These are phyloP conservation scores for Sandelia bainsii DNA, from an alignment of 2,797 vertebrate genomes.

Conservation along the genomic window DNA sequence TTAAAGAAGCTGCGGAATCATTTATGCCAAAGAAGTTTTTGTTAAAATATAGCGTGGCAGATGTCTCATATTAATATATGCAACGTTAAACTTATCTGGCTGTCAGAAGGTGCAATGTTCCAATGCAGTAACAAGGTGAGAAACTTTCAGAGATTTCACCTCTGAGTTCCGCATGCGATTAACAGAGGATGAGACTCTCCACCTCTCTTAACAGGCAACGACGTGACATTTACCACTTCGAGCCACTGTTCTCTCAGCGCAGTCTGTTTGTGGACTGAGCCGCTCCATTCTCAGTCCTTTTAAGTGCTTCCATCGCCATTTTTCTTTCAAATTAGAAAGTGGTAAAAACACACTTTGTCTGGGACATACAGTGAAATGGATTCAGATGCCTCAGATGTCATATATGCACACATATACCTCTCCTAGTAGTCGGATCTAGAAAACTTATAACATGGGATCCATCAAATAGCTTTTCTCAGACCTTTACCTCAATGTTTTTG, in stretches of 20 bases:
- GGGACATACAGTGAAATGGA: neutral
- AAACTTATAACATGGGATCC: too few species aligned
- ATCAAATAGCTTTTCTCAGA: neutral
- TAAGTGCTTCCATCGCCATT: constrained; percentile 45
- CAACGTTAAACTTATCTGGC: neutral
- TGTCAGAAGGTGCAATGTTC: constrained; percentile 29
- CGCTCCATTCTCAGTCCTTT: constrained; percentile 33
- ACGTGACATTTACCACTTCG: constrained; percentile 52
- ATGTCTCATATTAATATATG: constrained; percentile 1
- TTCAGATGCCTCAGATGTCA: neutral
- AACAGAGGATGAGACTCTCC: constrained; percentile 31
- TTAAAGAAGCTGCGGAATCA: neutral
- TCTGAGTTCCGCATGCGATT: constrained; percentile 1
- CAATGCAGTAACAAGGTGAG: constrained; percentile 18
- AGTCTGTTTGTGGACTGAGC: constrained; percentile 32
- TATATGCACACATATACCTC: too few species aligned
- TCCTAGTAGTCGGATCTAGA: too few species aligned
- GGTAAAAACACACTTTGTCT: constrained; percentile 7
- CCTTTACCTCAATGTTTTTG: neutral
- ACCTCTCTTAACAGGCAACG: constrained; percentile 2
- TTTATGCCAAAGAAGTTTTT: neutral
- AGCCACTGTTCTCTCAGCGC: constrained; percentile 12
- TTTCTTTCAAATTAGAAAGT: constrained; percentile 37
- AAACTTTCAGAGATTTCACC: constrained; percentile 34
- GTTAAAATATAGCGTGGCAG: neutral